Conservation (phyloP, 2,113 vertebrate species). For the Sphaerodactylus townsendi region DNA sequence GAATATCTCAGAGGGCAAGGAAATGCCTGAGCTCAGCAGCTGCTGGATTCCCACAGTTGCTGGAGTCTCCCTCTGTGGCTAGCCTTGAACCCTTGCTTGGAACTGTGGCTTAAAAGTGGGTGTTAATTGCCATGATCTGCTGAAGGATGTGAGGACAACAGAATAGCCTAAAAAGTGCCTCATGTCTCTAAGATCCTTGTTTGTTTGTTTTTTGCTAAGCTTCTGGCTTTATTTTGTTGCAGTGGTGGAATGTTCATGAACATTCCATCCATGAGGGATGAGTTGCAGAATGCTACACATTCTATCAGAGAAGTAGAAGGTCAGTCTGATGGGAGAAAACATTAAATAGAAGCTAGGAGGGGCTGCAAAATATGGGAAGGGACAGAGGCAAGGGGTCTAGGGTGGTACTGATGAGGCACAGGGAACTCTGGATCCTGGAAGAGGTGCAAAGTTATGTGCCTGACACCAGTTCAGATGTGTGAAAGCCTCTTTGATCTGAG, state of each 20-base stretch:
- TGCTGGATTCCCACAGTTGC: not conserved
- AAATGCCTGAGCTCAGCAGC: not conserved
- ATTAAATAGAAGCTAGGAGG: not conserved
- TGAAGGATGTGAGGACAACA: too few species aligned
- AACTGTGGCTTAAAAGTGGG: not conserved
- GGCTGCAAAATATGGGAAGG: not conserved
- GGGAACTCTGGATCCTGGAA: not conserved
- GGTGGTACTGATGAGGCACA: not conserved
- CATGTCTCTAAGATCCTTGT: not conserved
- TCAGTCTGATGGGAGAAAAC: not conserved
- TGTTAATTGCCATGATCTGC: not conserved
- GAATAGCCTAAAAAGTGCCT: not conserved
- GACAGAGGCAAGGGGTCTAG: too few species aligned
- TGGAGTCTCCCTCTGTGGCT: not conserved
- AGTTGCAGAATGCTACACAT: not conserved
- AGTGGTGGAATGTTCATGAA: not conserved
- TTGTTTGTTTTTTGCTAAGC: not conserved
- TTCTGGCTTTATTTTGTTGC: too few species aligned
- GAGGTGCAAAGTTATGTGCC: not conserved
- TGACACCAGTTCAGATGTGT: not conserved
- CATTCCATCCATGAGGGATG: not conserved
- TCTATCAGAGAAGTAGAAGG: not conserved
- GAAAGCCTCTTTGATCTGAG: too few species aligned
- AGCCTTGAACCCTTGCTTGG: not conserved
- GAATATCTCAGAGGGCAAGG: constrained; percentile 3